Base-by-base conservation (phyloP, 1,140 invertebrate genomes). In the Trinorchestia longiramus region DNA sequence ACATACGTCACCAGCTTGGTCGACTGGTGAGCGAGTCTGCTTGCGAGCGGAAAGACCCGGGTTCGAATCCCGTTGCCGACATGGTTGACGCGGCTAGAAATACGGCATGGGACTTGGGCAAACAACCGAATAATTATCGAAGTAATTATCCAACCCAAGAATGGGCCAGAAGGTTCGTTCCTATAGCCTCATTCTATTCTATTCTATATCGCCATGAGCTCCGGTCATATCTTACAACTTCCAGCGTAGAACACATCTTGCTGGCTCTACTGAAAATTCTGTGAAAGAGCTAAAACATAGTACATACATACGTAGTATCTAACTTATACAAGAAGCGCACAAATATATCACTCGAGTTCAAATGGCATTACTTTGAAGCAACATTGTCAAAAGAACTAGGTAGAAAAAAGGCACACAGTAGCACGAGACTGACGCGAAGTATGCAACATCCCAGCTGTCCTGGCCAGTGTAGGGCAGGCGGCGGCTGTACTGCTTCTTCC, bases 361-460 rank as follows among this genome's bases (percentile, higher is more conserved):
- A 23, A 28, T 28, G 28, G 15, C 62, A 23, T 77, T 77, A 28
- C 28, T 15, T 36, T 77, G 62, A 1, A 77, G 62, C 62, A 53
- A 19, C 19, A 1, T 77, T 77, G 62, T 77, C 11, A 77, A 77
- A 77, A 77, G 62, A 77, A 77, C 15, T n/a, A n/a, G n/a, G n/a
- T n/a, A n/a, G n/a, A n/a, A n/a, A n/a, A n/a, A 19, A 53, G 62
- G 36, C 1, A 3, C 11, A 36, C 28, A 77, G 8, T 36, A 36
- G 62, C 62, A 36, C 28, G 28, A 23, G 62, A 94, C 92, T 94
- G 6, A 94, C 92, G 92, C 92, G 44, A 94, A 94, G 92, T 94
- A 94, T 1, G 92, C 92, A 11, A 47, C 92, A n/a, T 94, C 92
- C 92, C 92, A 94, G 92, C 92, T 94, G 92, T 94, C 92, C 92